phyloP scores from a whole-genome alignment of 2,888 invertebrate species.

The Habrosyne pyritoides region DNA sequence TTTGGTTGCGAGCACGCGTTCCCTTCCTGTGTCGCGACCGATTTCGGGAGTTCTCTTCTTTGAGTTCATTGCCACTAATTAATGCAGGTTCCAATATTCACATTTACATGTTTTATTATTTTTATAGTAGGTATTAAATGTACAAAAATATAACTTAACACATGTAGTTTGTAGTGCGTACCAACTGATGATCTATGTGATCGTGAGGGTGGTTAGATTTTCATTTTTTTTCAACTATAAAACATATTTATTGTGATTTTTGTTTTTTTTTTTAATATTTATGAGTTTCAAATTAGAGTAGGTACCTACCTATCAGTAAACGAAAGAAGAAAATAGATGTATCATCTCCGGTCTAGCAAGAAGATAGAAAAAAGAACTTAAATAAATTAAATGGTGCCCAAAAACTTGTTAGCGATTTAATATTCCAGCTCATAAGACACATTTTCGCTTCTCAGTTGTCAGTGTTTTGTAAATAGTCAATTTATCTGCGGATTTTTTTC shows the following conservation, averaged over 20 bases:
- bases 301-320: too few relatives aligned
- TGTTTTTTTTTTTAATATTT: too few relatives aligned
- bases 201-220: too few relatives aligned
- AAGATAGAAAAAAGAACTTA: background rate
- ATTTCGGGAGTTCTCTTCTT: slow-evolving; percentile 17
- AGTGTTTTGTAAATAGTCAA: background rate
- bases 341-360: too few relatives aligned
- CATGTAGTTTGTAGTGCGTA: too few relatives aligned
- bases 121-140: background rate
- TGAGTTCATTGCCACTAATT: slow-evolving; percentile 14
- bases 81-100: background rate
- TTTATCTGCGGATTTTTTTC: background rate
- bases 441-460: background rate
- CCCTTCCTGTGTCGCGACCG: slow-evolving; percentile 53
- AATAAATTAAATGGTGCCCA: background rate
- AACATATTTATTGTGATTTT: too few relatives aligned
- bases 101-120: background rate
- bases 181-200: too few relatives aligned
- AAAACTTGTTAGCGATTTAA: background rate
- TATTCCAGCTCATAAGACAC: background rate
- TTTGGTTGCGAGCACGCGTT: slow-evolving; percentile 63
- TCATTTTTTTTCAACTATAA: too few relatives aligned
- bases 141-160: too few relatives aligned
- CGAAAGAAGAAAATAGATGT: too few relatives aligned
- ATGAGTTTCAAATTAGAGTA: too few relatives aligned